Evolutionary conservation across 2,888 invertebrate species (phyloP).

Genomic region (Caenorhabditis sulstoni): DNA sequence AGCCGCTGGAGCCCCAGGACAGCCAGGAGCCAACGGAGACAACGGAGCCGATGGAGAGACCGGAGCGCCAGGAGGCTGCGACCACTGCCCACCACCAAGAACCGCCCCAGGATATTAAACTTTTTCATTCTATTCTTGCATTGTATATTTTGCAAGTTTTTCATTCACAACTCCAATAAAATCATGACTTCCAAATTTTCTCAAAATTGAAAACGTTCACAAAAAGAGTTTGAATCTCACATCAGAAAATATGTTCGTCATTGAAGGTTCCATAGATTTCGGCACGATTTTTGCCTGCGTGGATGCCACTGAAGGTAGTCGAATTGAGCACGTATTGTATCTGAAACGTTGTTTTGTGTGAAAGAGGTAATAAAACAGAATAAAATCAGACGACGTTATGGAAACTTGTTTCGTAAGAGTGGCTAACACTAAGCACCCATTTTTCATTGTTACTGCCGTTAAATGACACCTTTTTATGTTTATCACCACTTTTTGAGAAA

Average conservation of each 20-base stretch:
- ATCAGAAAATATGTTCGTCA: constrained; percentile 36
- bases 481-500: constrained; percentile 21
- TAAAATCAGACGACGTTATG: neutral
- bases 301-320: constrained; percentile 47
- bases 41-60: constrained; percentile 70
- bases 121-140: constrained; percentile 17
- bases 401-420: neutral
- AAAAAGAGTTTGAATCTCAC: no score
- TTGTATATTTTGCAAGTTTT: constrained; percentile 44
- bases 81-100: constrained; percentile 74
- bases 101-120: constrained; percentile 73
- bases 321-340: constrained; percentile 46
- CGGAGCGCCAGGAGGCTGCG: constrained; percentile 73
- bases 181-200: constrained; percentile 29
- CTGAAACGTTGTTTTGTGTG: constrained; percentile 40
- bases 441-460: neutral
- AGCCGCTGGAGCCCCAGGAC: constrained; percentile 71
- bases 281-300: constrained; percentile 6
- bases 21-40: constrained; percentile 64
- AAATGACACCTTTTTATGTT: constrained; percentile 12
- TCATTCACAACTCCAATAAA: constrained; percentile 44
- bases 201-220: no score
- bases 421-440: neutral
- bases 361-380: neutral
- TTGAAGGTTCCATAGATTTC: constrained; percentile 52